These are phyloP conservation scores for chimpanzee (Pan troglodytes) DNA, from an alignment of 2,113 vertebrate genomes.

Conservation along the genomic window NHGRI_mPanTro3-v2.1_pri NC_072404.2:13214001-13214500, in stretches of 20 bases:
- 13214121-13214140: not conserved
- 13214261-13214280: not conserved
- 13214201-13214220: not conserved
- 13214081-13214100: not conserved
- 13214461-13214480: not conserved
- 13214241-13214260: not conserved
- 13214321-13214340: not conserved
- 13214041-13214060: slow-evolving; percentile 15
- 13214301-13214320: not conserved
- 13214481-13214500: not conserved
- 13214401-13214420: not conserved
- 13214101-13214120: not conserved
- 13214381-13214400: not conserved
- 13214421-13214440: too few relatives aligned
- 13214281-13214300: not conserved
- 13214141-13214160: not conserved
- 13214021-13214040: not conserved
- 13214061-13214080: not conserved
- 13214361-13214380: not conserved
- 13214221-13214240: not conserved
- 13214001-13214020: not conserved
- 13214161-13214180: not conserved
- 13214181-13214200: not conserved
- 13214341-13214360: not conserved
- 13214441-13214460: not conserved